Percentiles rank a stretch among this genome's conserved stretches.
Evolutionary conservation across 2,113 vertebrate species (phyloP).

Genomic region (Varanus komodoensis): DNA sequence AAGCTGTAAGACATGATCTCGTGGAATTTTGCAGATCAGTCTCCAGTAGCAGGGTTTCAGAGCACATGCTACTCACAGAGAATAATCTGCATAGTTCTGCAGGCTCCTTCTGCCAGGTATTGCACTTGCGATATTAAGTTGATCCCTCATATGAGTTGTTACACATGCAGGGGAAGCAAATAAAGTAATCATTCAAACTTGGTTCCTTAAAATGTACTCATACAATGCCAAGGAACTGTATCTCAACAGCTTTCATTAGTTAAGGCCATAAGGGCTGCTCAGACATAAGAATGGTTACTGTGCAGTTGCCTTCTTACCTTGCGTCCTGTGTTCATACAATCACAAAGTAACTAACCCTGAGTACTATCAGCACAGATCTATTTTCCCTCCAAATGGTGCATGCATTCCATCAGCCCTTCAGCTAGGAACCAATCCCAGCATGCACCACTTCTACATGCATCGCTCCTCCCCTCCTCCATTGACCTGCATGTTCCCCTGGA

Average conservation of each 20-base stretch:
- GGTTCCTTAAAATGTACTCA: not conserved
- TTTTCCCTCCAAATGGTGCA: too few species aligned
- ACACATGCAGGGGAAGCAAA: not conserved
- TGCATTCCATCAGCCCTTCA: too few species aligned
- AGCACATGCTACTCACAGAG: not conserved
- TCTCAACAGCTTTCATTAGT: not conserved
- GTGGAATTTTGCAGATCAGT: not conserved
- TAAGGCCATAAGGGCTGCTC: too few species aligned
- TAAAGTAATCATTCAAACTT: not conserved
- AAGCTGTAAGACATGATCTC: not conserved
- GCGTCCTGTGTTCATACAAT: too few species aligned
- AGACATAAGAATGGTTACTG: too few species aligned
- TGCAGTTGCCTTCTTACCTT: too few species aligned
- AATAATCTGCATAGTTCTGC: not conserved
- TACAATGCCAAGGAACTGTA: not conserved
- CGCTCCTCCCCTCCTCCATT: too few species aligned
- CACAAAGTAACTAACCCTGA: too few species aligned
- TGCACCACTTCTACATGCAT: too few species aligned
- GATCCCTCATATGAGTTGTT: not conserved
- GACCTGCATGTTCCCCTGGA: too few species aligned
- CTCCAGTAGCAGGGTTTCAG: not conserved
- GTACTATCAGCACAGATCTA: too few species aligned
- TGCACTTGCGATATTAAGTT: not conserved
- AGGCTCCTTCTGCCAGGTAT: not conserved
- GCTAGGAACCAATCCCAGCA: too few species aligned